These are phyloP conservation scores for Bradysia coprophila DNA, from an alignment of 1,140 invertebrate species.

Conservation along the genomic window DNA sequence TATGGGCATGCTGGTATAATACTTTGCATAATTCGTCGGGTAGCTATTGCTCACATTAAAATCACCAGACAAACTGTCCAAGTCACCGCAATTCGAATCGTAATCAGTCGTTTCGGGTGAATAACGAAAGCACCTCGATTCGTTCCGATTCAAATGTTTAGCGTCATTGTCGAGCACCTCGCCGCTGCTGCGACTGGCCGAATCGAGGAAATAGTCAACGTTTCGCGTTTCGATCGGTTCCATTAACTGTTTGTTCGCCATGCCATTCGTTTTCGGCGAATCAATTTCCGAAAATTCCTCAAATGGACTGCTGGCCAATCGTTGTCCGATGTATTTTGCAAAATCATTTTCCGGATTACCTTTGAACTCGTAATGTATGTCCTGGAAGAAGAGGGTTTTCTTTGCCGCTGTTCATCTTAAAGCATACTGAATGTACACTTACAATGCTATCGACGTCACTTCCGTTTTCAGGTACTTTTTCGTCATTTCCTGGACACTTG, in stretches of 20 bases:
- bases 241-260: neutral
- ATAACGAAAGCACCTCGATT: conserved; percentile 47
- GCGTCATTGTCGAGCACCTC: conserved; percentile 19
- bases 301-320: conserved; percentile 11
- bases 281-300: neutral
- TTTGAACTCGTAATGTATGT: neutral
- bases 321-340: conserved; percentile 16
- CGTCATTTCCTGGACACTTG: conserved; percentile 45
- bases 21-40: conserved; percentile 16
- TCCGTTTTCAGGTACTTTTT: conserved; percentile 6
- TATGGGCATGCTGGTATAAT: conserved; percentile 61
- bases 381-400: no score
- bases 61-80: conserved; percentile 45
- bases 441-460: conserved; percentile 19
- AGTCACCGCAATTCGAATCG: conserved; percentile 69
- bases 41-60: conserved; percentile 9
- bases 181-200: conserved; percentile 20
- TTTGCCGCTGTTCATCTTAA: no score
- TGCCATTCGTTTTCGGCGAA: neutral
- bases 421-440: conserved; percentile 8
- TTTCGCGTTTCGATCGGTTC: conserved; percentile 7
- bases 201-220: conserved; percentile 21
- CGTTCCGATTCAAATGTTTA: conserved; percentile 14
- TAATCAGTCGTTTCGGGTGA: conserved; percentile 91
- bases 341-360: neutral